Evolutionary conservation across 2,113 vertebrate genomes (phyloP), one percentile per base, ranked within the genome.

Genomic region (Hemiprocne comata): DNA sequence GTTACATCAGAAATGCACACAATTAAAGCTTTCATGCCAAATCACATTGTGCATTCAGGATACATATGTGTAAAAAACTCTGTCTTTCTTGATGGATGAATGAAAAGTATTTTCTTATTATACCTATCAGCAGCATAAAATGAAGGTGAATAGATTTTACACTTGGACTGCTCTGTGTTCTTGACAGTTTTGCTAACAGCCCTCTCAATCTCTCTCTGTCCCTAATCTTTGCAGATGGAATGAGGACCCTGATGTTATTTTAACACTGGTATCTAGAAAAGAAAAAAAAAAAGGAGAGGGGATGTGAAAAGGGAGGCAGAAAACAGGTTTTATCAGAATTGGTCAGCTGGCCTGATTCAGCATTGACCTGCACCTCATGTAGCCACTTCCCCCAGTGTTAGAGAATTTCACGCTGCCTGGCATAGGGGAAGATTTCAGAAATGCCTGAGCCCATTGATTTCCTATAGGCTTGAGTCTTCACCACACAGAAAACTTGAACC

Each of bases 81-180:
- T 21, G 79, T 69, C 25, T 23, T 92, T 86, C 81, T 50, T 87
- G 80, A 92, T 62, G 70, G 85, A 91, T 82, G 89, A 85, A 76
- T 65, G 66, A 65, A 92, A 95, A 94, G 61, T 89, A 79, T 82
- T 94, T 89, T 75, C 62, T 74, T 87, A 92, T 96, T 89, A 92
- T 75, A 92, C 40, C 50, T 57, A 78, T 81, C 84, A 89, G 31
- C 4, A 20, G 57, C 34, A 67, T 64, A 78, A 96, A 89, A 69
- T 67, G 84, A 90, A 92, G 72, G 92, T 89, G 91, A 97, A 95
- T 89, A 89, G 73, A 82, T 93, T 93, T 96, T 80, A 96, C 77
- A 81, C 80, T 90, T 93, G 86, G 83, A n/a, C 80, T 72, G 57
- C 33, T 93, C 48, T 0, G 5, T 53, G 69, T 57, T 92, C 89